phyloP scores from a whole-genome alignment of 35 echinoderm and acorn worm genomes.

The Chiridota heheva region DNA sequence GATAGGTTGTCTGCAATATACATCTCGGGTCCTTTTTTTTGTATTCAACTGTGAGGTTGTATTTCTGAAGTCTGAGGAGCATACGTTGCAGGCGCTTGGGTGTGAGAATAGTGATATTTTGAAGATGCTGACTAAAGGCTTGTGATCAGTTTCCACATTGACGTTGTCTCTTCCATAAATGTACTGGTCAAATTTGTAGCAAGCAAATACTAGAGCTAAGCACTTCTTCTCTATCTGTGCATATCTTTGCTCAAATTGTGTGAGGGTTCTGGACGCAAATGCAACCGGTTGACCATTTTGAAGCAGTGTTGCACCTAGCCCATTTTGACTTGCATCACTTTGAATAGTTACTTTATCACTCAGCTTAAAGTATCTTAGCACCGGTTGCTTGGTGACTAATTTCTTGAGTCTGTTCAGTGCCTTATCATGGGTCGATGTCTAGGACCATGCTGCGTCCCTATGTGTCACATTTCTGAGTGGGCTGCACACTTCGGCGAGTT shows the following conservation, averaged over 20 bases:
- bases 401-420: constrained; percentile 30
- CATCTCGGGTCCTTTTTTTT: constrained; percentile 35
- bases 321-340: constrained; percentile 36
- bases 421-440: neutral
- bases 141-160: constrained; percentile 60
- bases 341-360: constrained; percentile 17
- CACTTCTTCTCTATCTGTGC: constrained; percentile 49
- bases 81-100: constrained; percentile 63
- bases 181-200: constrained; percentile 43
- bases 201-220: constrained; percentile 42
- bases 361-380: constrained; percentile 35
- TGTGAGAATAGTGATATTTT: too few species aligned
- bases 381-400: constrained; percentile 34
- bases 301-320: constrained; percentile 42
- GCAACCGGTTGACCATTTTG: constrained; percentile 35
- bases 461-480: constrained; percentile 49
- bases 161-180: constrained; percentile 30
- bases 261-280: constrained; percentile 42
- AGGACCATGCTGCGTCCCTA: constrained; percentile 49
- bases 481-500: neutral
- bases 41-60: too few species aligned
- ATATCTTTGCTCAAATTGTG: constrained; percentile 31
- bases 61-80: constrained; percentile 39
- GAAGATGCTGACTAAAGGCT: constrained; percentile 61
- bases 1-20: constrained; percentile 36